Base-by-base conservation (phyloP, 2,888 invertebrate species). In the Tenthredo mesomela region DNA sequence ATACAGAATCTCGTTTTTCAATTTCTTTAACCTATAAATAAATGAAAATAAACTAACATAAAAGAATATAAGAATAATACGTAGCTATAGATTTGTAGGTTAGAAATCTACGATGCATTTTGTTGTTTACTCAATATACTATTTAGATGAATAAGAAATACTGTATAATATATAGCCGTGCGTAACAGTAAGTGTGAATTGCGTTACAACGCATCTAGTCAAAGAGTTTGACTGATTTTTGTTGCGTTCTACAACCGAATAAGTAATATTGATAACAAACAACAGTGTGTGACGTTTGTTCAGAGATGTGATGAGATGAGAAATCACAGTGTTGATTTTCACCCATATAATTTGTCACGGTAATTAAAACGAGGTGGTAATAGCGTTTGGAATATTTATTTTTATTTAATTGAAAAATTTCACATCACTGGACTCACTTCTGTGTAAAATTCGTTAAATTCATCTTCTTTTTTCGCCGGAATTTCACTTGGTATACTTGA, bases 1-100 rank as follows among this genome's bases (percentile, higher is more conserved):
- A 94, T 78, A 98, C 98, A 6, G 99, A 97, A 94, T 99, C 99
- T 89, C 98, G 95, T 94, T 98, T 98, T 94, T 99, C 99, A 87
- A 99, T 99, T 95, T 98, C 97, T 95, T 99, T 99, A 84, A 99
- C 98, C 99, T 99, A 54, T 18, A 18, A 77, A 29, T 4, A 33
- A 29, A 15, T 18, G 25, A 29, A 33, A 47, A 10, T 0, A 54
- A 77, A 10, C 7, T 7, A 9, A 9, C 21, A 10, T n/a, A 43
- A 4, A 43, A 4, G 2, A 12, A 21, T 21, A n/a, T n/a, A n/a
- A n/a, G n/a, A n/a, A n/a, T n/a, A n/a, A 43, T 4, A 0, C 0
- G 21, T 4, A 71, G 43, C 12, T 1, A 43, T 43, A 43, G 3
- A 50, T 29, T 77, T 77, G 25, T 47, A 77, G 77, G 77, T 77